phyloP scores from a whole-genome alignment of 2,113 vertebrate genomes.

The Gambusia affinis region DNA sequence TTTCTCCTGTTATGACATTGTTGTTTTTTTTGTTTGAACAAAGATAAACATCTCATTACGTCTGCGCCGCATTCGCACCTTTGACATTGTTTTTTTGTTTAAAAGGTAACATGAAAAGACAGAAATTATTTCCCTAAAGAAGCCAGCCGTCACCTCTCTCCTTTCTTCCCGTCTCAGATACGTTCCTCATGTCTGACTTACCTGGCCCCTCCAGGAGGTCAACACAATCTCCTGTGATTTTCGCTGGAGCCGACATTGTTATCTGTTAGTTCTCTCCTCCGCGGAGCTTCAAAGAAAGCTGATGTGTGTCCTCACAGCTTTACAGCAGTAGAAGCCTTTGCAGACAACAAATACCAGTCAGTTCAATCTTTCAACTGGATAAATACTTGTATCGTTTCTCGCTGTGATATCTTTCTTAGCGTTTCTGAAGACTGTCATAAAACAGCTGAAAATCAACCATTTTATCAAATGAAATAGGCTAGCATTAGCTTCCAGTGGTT shows the following conservation, averaged over 20 bases:
- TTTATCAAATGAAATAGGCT: too few species aligned
- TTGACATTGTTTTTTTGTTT: neutral
- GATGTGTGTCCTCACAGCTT: constrained; percentile 1
- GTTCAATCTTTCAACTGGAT: too few species aligned
- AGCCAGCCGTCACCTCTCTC: neutral
- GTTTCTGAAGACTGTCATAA: neutral
- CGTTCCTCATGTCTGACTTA: neutral
- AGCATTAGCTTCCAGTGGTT: too few species aligned
- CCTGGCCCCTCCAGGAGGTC: constrained; percentile 4
- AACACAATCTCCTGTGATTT: constrained; percentile 20
- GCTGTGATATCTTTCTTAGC: neutral
- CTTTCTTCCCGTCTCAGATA: neutral
- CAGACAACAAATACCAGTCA: neutral
- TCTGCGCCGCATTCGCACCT: constrained; percentile 3
- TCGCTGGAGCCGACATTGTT: constrained; percentile 16
- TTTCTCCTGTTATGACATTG: constrained; percentile 9
- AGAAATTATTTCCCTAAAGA: neutral
- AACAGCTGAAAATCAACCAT: neutral
- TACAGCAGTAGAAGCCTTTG: neutral
- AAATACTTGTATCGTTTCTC: neutral
- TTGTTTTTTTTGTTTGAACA: neutral
- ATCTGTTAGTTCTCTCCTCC: constrained; percentile 27
- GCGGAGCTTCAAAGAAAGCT: constrained; percentile 18
- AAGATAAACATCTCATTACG: constrained; percentile 10
- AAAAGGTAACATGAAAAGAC: neutral